A percentile compares a stretch with the other conserved stretches of the same genome.
Evolutionary conservation across 1,140 invertebrate genomes (phyloP).

Genomic region (Oscheius sp.): DNA sequence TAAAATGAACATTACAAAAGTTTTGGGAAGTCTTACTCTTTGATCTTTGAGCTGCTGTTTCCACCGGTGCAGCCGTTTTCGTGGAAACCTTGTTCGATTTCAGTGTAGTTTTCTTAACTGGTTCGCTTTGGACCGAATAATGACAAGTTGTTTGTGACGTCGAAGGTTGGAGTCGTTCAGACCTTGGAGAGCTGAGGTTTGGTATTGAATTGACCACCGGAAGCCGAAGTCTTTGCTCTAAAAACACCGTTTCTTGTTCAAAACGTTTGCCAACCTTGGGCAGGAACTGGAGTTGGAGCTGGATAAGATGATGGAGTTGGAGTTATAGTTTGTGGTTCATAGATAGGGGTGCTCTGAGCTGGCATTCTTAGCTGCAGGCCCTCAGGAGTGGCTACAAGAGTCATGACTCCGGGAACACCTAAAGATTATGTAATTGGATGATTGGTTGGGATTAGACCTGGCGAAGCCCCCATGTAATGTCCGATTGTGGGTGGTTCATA

Average conservation of each 20-base stretch:
- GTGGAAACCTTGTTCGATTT: background rate
- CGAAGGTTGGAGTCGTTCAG: background rate
- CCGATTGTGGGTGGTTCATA: slow-evolving; percentile 10
- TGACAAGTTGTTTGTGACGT: background rate
- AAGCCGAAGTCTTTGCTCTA: background rate
- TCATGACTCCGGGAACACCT: slow-evolving; percentile 10
- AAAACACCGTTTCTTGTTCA: background rate
- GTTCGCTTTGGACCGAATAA: background rate
- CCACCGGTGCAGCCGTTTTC: background rate
- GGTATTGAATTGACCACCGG: background rate
- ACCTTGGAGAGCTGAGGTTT: background rate
- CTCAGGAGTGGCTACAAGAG: slow-evolving; percentile 7
- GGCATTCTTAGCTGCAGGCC: slow-evolving; percentile 9
- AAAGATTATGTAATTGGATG: background rate
- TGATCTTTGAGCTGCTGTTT: background rate
- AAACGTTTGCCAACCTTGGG: background rate
- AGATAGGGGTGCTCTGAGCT: background rate
- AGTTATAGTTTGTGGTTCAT: background rate
- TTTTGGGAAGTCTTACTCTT: background rate
- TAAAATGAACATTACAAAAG: background rate
- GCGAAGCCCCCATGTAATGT: background rate
- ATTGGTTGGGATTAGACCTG: background rate
- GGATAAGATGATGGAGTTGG: background rate
- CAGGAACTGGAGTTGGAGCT: background rate
- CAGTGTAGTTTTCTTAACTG: no score